Base-by-base conservation (phyloP, 1,140 invertebrate species). In the Lordiphosa mommai region DNA sequence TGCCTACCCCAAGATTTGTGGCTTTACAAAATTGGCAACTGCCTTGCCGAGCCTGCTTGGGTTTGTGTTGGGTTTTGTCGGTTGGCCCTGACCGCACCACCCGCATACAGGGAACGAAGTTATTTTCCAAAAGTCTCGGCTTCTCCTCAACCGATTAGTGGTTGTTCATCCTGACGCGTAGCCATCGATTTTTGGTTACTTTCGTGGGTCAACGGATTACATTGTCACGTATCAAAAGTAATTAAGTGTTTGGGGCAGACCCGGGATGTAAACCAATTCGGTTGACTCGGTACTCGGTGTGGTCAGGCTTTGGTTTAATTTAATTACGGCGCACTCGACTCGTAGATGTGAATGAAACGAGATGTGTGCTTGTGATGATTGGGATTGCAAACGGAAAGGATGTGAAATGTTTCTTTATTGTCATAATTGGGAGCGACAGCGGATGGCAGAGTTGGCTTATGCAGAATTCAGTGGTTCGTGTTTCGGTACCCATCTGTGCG, bases 191-290 rank as follows among this genome's bases (percentile, higher is more conserved):
- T 65, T 60, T 23, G 14, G 56, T 60, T 46, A n/a, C 32, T 17
- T 7, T 9, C 9, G 14, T 29, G 17, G 36, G 57, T 37, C 30
- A 58, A 68, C 52, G 59, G 59, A 68, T 71, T 68, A 67, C 68
- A 58, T 61, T 71, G 64, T 68, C 68, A 71, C 59, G 59, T 68
- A 68, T 71, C 64, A 68, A 68, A 71, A 52, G 68, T 71, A 71
- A 68, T 71, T 71, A 71, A 71, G 59, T 68, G 65, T 40, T 58
- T 8, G 52, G 43, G 29, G 46, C 23, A 20, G 46, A 32, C 48
- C 43, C 30, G 16, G 46, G n/a, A 36, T 36, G 46, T 23, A 48
- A 48, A 9, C 30, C 46, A 33, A 48, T 66, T 66, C 34, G 50
- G 61, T 60, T 48, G 34, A 47, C 7, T 33, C 48, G 63, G 32